phyloP scores from a whole-genome alignment of 2,797 vertebrate genomes.

The Sebastes oblongus region DNA sequence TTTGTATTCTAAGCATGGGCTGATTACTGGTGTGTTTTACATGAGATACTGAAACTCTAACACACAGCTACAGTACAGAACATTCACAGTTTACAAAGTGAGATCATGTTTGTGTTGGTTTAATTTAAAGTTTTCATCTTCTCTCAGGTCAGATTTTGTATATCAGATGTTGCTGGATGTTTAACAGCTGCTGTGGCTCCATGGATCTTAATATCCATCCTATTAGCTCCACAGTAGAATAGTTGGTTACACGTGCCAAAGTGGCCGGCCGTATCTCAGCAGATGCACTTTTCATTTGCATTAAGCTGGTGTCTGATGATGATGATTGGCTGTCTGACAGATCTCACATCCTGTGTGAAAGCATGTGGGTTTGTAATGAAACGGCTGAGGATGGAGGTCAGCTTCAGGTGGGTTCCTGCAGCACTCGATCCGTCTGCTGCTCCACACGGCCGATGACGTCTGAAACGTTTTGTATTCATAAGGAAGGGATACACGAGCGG shows the following conservation, averaged over 20 bases:
- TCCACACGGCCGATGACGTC: neutral
- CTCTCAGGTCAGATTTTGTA: neutral
- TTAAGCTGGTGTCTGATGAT: neutral
- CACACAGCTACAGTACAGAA: neutral
- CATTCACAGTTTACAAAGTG: neutral
- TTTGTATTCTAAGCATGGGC: neutral
- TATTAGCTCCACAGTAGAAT: neutral
- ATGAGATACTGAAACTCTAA: neutral
- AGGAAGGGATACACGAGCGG: neutral
- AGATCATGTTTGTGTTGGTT: neutral
- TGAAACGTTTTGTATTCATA: neutral
- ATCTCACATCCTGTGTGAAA: neutral
- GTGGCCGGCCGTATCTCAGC: neutral
- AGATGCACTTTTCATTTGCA: constrained; percentile 22
- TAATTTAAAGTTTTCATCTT: constrained; percentile 3
- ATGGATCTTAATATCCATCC: neutral
- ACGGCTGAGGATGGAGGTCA: neutral
- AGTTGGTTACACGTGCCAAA: neutral
- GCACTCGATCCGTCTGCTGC: neutral
- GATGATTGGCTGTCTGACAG: constrained; percentile 17
- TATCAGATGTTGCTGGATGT: neutral
- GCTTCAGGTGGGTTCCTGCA: neutral
- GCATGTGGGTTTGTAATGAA: neutral
- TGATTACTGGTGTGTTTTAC: constrained; percentile 4
- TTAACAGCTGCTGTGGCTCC: constrained; percentile 1